Percentiles rank a stretch among this genome's conserved stretches.
phyloP scores from a whole-genome alignment of 2,113 vertebrate species.

The Aegithalos caudatus region DNA sequence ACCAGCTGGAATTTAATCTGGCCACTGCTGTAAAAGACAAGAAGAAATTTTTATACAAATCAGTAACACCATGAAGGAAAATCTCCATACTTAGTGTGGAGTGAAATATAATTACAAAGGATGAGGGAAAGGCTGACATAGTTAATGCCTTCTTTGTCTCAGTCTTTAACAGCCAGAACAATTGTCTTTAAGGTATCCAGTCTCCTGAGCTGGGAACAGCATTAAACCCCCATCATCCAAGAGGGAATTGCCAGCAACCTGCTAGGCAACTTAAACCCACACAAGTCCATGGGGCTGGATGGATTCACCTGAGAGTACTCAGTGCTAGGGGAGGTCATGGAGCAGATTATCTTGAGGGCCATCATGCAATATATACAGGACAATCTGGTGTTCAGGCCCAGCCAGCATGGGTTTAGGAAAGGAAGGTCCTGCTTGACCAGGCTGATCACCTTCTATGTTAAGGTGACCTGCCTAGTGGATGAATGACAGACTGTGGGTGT shows the following conservation, averaged over 20 bases:
- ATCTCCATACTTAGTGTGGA: accelerated
- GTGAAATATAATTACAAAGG: background rate
- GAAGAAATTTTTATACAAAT: background rate
- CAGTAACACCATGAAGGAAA: background rate
- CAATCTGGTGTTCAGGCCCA: background rate
- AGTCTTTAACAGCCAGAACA: background rate
- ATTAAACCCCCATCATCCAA: background rate
- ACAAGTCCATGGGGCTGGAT: background rate
- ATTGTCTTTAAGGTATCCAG: background rate
- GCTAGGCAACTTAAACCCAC: background rate
- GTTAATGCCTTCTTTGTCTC: background rate
- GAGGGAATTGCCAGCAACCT: background rate
- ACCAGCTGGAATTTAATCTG: background rate
- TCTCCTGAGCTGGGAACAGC: background rate
- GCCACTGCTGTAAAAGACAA: background rate
- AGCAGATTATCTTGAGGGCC: background rate
- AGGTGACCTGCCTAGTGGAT: background rate
- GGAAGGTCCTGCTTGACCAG: background rate
- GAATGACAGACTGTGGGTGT: background rate
- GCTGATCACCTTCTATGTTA: background rate
- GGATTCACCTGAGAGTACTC: background rate
- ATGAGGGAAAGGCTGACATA: background rate
- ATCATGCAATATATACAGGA: background rate
- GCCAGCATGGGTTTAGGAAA: background rate
- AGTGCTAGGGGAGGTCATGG: too few species aligned